These are phyloP conservation scores for Gephyroberyx darwinii DNA, from an alignment of 2,797 vertebrate genomes.

Conservation along the genomic window DNA sequence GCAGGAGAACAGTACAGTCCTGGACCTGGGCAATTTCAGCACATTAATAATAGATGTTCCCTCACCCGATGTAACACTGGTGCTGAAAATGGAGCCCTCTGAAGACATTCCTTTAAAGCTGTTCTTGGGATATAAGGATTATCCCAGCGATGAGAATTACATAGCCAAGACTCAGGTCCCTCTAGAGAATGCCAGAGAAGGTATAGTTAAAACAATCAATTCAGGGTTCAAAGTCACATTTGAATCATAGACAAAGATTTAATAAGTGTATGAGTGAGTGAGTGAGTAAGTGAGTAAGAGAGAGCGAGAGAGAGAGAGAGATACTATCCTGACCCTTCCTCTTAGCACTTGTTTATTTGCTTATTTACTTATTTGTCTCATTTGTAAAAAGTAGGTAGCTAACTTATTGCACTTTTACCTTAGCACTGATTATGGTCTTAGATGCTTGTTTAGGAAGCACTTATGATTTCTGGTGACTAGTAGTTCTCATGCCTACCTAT, in stretches of 20 bases:
- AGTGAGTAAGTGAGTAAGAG: neutral
- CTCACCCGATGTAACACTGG: conserved; percentile 82
- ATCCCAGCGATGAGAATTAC: conserved; percentile 84
- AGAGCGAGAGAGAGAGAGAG: too few relatives aligned
- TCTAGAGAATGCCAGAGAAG: conserved; percentile 75
- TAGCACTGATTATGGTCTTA: too few relatives aligned
- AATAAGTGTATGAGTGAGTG: neutral
- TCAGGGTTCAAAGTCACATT: neutral
- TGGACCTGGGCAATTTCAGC: conserved; percentile 86
- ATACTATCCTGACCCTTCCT: too few relatives aligned
- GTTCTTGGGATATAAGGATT: conserved; percentile 85
- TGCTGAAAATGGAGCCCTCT: conserved; percentile 88
- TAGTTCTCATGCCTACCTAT: too few relatives aligned
- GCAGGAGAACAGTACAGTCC: conserved; percentile 79
- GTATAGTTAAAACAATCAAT: conserved; percentile 63
- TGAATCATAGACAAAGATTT: neutral
- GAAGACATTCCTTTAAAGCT: conserved; percentile 82
- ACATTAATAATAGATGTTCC: conserved; percentile 87
- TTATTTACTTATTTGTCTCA: too few relatives aligned
- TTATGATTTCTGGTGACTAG: too few relatives aligned
- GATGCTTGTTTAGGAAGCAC: too few relatives aligned
- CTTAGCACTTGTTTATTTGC: too few relatives aligned
- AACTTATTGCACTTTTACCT: too few relatives aligned
- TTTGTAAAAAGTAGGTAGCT: too few relatives aligned
- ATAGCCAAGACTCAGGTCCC: conserved; percentile 82